Evolutionary conservation across 2,888 invertebrate species (phyloP), one percentile per base, ranked within the genome.

Genomic region (Cephus rjabovi): DNA sequence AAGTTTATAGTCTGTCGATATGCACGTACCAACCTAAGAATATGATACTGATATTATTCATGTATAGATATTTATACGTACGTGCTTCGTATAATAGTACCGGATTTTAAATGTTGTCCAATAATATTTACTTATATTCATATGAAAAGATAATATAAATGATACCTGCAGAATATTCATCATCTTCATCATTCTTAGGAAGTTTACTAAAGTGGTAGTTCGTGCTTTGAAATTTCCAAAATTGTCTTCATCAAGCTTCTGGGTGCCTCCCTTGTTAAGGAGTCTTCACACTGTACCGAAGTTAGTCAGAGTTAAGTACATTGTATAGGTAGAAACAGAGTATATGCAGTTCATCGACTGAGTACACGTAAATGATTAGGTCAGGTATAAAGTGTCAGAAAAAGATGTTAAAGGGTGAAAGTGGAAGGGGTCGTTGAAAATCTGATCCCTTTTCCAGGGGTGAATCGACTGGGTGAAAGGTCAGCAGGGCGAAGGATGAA

Each of bases 391-490:
- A 73, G 68, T 15, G 69, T 69, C 69, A 79, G 74, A 75, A 79
- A 74, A 69, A 76, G 77, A 69, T 80, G 78, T 4, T 40, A 78
- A 80, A 81, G 83, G 81, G 79, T 80, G 83, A 82, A 79, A 80
- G 69, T 77, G 76, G 6, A 15, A 56, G 9, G 23, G 56, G 56
- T 56, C 9, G 56, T 56, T 56, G 56, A 23, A 56, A 56, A 23
- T 9, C 56, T 23, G 6, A 56, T 23, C 56, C 56, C 56, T 56
- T 23, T 56, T 23, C 9, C 56, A 56, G 23, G 23, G 11, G 34
- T 71, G 34, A 71, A 30, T 71, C 30, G 15, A 71, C 23, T 71
- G 31, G 71, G 71, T 23, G 56, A 56, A 56, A 56, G 56, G 31
- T 71, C 34, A 31, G 30, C 34, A 81, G 76, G 37, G 34, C 69